Base-by-base conservation (phyloP, 2,888 invertebrate genomes). In the Hyppa rectilinea region DNA sequence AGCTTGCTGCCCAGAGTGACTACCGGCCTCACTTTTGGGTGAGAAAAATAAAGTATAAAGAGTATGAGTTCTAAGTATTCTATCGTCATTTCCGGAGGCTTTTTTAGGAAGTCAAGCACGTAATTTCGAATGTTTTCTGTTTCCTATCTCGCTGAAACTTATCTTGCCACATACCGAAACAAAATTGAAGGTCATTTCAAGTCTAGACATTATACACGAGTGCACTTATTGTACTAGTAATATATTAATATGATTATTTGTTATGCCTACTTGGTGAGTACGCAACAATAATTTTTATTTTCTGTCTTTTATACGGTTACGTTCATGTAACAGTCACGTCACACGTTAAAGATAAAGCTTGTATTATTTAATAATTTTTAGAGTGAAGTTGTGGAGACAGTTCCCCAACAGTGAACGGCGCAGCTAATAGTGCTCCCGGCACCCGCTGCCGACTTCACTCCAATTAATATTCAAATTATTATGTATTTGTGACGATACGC, bases 391-490 rank as follows among this genome's bases (percentile, higher is more conserved):
- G 86, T 90, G 90, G 80, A 77, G 52, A 81, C 80, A 62, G 56
- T 23, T 60, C 10, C 58, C 14, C 14, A 45, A 31, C 31, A 59
- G 71, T 75, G 67, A 70, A 63, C 71, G 26, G 52, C 40, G 52
- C 71, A 50, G 68, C 56, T 71, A 75, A 76, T 75, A 79, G 80
- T 52, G 78, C 72, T 65, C 67, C 83, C 80, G 80, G 78, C 78
- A 71, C 72, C 85, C 83, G 82, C 81, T 77, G 71, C 80, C 74
- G 75, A 65, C 81, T 86, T 86, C 87, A 80, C 75, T 84, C 85
- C 86, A 85, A 92, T 93, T 92, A 88, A 90, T 90, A 93, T 92
- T 89, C 90, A 88, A 92, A 92, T 93, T 92, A 92, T 91, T 91
- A 91, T 90, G 88, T 89, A 87, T 91, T 90, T 89, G 88, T 89